phyloP scores from a whole-genome alignment of 2,797 vertebrate genomes.

The Buphagus erythrorhynchus region DNA sequence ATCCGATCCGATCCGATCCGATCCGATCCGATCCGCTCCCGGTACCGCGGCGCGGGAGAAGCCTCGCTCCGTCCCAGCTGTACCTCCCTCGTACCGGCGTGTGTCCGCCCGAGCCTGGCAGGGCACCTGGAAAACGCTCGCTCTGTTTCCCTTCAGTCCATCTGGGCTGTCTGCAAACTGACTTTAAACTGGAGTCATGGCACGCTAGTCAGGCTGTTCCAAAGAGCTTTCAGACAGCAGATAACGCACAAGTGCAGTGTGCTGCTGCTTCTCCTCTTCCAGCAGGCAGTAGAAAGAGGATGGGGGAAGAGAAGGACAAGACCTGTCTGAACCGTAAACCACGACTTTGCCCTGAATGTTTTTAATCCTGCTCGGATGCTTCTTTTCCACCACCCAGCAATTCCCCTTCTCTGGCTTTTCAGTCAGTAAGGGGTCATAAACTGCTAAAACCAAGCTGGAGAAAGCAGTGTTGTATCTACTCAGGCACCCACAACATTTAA shows the following conservation, averaged over 20 bases:
- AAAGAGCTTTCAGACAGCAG: not conserved
- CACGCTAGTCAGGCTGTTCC: fast-evolving
- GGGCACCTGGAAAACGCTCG: not conserved
- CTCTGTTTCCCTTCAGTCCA: not conserved
- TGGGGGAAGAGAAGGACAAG: not conserved
- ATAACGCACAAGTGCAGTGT: fast-evolving
- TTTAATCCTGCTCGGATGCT: not conserved
- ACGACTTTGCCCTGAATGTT: not conserved
- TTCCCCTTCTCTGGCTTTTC: not conserved
- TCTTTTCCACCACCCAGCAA: not conserved
- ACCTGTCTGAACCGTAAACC: not conserved
- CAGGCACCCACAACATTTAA: not conserved
- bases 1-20: not conserved
- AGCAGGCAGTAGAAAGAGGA: not conserved
- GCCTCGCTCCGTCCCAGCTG: not conserved
- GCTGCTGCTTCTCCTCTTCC: not conserved
- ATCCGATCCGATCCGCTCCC: not conserved
- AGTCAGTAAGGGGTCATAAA: not conserved
- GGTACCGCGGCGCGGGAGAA: not conserved
- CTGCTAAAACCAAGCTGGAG: not conserved
- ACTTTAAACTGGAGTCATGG: not conserved
- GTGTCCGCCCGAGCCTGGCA: not conserved
- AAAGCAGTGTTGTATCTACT: not conserved
- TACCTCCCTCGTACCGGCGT: too few relatives aligned
- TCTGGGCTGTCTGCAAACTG: not conserved